A percentile compares a stretch with the other conserved stretches of the same genome.
These are phyloP conservation scores for Himalopsyche phryganea DNA, from an alignment of 1,140 invertebrate genomes.

Conservation along the genomic window DNA sequence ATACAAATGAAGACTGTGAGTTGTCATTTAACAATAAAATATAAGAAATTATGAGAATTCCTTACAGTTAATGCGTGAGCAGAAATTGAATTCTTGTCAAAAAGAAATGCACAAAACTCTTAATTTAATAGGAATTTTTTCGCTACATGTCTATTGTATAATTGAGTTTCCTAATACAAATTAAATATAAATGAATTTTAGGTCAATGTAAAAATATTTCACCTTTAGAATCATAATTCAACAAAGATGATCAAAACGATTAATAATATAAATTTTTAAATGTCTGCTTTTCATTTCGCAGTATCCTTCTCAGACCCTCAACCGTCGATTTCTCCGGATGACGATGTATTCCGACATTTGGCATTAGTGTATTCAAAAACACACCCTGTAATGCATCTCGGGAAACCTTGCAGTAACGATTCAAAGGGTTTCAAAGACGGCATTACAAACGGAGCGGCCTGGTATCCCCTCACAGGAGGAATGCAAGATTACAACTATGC, in stretches of 20 bases:
- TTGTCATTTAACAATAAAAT: conserved; percentile 9
- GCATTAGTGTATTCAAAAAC: conserved; percentile 59
- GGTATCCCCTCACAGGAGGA: conserved; percentile 57
- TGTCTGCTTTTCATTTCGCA: background rate
- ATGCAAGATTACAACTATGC: conserved; percentile 71
- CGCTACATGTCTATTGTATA: too few relatives aligned
- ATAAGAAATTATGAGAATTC: too few relatives aligned
- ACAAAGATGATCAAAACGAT: too few relatives aligned
- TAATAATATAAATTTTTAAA: too few relatives aligned
- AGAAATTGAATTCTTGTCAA: too few relatives aligned
- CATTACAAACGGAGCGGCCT: conserved; percentile 60
- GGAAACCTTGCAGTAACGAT: conserved; percentile 43
- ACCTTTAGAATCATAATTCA: too few relatives aligned
- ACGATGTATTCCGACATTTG: conserved; percentile 64
- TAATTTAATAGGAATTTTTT: too few relatives aligned
- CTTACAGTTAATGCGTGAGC: too few relatives aligned
- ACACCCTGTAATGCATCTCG: conserved; percentile 52
- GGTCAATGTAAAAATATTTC: too few relatives aligned
- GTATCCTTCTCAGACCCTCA: conserved; percentile 1
- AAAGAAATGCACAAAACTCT: too few relatives aligned
- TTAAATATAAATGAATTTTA: too few relatives aligned
- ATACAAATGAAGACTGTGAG: conserved; percentile 50
- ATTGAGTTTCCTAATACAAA: too few relatives aligned
- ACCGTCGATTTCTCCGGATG: conserved; percentile 55
- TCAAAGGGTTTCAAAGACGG: conserved; percentile 49